Evolutionary conservation across 2,888 invertebrate species (phyloP).

Genomic region (Diloba caeruleocephala): DNA sequence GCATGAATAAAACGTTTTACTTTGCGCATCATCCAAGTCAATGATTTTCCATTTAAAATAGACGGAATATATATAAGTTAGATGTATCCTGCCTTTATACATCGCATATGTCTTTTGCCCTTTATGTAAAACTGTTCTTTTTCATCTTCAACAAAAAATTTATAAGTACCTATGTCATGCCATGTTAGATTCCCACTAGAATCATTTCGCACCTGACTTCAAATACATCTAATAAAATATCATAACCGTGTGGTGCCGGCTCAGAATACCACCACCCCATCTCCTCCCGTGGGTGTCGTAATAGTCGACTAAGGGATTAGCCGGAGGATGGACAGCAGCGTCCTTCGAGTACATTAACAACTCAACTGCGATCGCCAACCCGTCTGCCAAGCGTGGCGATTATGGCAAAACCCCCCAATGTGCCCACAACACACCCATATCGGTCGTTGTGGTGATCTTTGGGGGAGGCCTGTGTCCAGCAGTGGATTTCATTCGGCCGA

Average conservation of each 20-base stretch:
- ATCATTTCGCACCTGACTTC: slow-evolving; percentile 24
- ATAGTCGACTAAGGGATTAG: too few relatives aligned
- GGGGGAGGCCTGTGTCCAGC: too few relatives aligned
- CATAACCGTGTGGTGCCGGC: slow-evolving; percentile 18
- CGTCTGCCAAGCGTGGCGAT: too few relatives aligned
- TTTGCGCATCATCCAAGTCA: slow-evolving; percentile 11
- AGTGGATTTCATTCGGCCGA: too few relatives aligned
- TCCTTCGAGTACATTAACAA: too few relatives aligned
- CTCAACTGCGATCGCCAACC: too few relatives aligned
- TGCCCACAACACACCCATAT: too few relatives aligned
- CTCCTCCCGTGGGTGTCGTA: too few relatives aligned
- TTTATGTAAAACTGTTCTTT: slow-evolving; percentile 8
- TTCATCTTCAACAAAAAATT: slow-evolving; percentile 17
- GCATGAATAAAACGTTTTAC: slow-evolving; percentile 27
- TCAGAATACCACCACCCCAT: too few relatives aligned
- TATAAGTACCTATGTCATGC: slow-evolving; percentile 36
- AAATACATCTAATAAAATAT: slow-evolving; percentile 37
- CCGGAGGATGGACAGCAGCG: too few relatives aligned
- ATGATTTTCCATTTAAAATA: slow-evolving; percentile 6
- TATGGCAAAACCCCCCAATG: too few relatives aligned
- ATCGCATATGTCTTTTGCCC: neutral
- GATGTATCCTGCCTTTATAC: neutral
- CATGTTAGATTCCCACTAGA: slow-evolving; percentile 11
- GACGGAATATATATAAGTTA: neutral
- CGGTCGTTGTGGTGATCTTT: too few relatives aligned